Percentiles rank a stretch among this genome's conserved stretches.
phyloP scores from a whole-genome alignment of 2,888 invertebrate genomes.

The Nineta flava region DNA sequence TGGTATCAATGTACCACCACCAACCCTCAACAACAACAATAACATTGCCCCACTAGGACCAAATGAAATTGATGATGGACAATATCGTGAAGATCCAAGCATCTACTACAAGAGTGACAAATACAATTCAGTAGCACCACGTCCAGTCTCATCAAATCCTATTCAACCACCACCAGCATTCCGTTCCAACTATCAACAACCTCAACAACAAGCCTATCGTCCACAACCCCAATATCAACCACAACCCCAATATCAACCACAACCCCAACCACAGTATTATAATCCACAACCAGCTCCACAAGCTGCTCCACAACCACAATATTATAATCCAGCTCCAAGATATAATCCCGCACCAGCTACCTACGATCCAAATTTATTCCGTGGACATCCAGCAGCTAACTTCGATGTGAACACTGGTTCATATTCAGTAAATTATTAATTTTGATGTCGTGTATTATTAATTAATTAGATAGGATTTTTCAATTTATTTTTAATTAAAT shows the following conservation, averaged over 20 bases:
- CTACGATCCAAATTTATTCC: constrained; percentile 24
- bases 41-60: constrained; percentile 31
- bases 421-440: constrained; percentile 59
- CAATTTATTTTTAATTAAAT: neutral
- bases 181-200: constrained; percentile 18
- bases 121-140: constrained; percentile 28
- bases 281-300: constrained; percentile 18
- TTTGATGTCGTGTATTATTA: constrained; percentile 23
- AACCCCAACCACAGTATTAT: constrained; percentile 17
- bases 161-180: constrained; percentile 29
- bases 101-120: constrained; percentile 59
- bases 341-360: constrained; percentile 18
- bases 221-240: constrained; percentile 19
- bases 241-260: constrained; percentile 23
- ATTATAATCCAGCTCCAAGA: constrained; percentile 12
- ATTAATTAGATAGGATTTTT: neutral
- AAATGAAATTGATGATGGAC: constrained; percentile 67
- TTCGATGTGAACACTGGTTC: constrained; percentile 60
- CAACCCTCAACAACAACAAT: constrained; percentile 42
- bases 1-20: constrained; percentile 69
- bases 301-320: constrained; percentile 9
- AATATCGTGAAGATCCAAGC: constrained; percentile 69
- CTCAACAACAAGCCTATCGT: constrained; percentile 18
- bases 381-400: constrained; percentile 56
- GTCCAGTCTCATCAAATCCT: constrained; percentile 19